A percentile compares a stretch with the other conserved stretches of the same genome.
Conservation (phyloP, 2,888 invertebrate genomes). For the Cynaeus angustus region DNA sequence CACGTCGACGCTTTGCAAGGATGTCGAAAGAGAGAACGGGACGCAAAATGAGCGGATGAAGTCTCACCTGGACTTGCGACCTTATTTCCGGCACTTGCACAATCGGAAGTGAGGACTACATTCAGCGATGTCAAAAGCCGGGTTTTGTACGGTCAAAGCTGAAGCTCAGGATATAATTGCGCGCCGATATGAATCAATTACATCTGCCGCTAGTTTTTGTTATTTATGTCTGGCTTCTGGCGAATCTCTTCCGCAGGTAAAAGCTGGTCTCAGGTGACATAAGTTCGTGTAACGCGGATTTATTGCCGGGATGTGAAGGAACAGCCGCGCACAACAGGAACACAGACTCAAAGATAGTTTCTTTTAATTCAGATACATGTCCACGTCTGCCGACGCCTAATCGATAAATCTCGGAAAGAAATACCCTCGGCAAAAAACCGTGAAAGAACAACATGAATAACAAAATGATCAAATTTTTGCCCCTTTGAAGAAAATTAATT, state of each 20-base stretch:
- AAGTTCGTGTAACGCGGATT: constrained; percentile 52
- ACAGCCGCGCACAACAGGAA: constrained; percentile 35
- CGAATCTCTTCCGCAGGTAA: constrained; percentile 40
- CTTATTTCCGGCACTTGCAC: constrained; percentile 63
- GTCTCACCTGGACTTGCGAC: constrained; percentile 56
- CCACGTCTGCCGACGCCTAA: constrained; percentile 12
- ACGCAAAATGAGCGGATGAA: constrained; percentile 36
- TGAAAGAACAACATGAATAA: constrained; percentile 5
- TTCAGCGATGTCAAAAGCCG: constrained; percentile 54
- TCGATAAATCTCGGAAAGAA: constrained; percentile 18
- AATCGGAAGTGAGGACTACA: constrained; percentile 61
- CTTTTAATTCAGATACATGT: constrained; percentile 48
- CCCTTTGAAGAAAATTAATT: no score
- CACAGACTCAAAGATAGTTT: constrained; percentile 36
- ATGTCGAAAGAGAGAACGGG: constrained; percentile 35
- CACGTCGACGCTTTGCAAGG: constrained; percentile 42
- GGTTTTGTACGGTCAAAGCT: constrained; percentile 32
- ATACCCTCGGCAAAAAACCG: no score
- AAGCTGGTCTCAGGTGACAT: constrained; percentile 54
- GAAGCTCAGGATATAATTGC: constrained; percentile 30
- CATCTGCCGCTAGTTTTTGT: constrained; percentile 36
- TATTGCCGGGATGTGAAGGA: constrained; percentile 49
- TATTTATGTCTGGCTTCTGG: constrained; percentile 40
- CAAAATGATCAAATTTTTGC: no score
- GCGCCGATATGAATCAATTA: constrained; percentile 38